Evolutionary conservation across 1,140 invertebrate genomes (phyloP).

Genomic region (Parapsyche elsis): DNA sequence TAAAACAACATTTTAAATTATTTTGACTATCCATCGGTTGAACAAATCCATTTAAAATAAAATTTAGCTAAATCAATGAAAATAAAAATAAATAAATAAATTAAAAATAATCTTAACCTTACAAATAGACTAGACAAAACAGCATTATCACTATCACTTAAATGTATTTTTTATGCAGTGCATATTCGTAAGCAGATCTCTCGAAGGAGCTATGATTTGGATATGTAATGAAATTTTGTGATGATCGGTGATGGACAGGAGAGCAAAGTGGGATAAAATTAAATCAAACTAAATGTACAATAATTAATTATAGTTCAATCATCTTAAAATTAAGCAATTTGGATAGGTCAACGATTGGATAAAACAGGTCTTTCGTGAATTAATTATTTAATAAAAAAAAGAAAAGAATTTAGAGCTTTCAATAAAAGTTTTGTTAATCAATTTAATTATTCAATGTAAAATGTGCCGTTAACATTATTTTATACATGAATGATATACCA

Average conservation of each 20-base stretch:
- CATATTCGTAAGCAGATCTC: constrained; percentile 55
- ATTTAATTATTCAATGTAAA: too few relatives aligned
- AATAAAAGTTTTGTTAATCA: not conserved
- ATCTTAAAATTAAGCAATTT: constrained; percentile 3
- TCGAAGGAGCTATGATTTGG: constrained; percentile 47
- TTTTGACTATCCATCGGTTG: not conserved
- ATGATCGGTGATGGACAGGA: constrained; percentile 11
- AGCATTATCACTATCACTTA: constrained; percentile 23
- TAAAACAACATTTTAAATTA: too few relatives aligned
- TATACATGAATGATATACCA: too few relatives aligned
- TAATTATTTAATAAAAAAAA: not conserved
- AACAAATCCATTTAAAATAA: constrained; percentile 14
- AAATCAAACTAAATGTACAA: not conserved
- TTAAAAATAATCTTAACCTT: constrained; percentile 16
- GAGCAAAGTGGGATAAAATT: not conserved
- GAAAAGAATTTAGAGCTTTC: too few relatives aligned
- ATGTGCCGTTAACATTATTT: too few relatives aligned
- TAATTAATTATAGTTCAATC: not conserved
- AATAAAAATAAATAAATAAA: constrained; percentile 12
- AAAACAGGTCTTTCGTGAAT: not conserved
- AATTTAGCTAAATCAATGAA: not conserved
- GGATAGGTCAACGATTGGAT: constrained; percentile 12
- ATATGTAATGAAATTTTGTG: constrained; percentile 5
- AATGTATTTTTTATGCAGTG: constrained; percentile 46
- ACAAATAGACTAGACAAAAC: constrained; percentile 26